Evolutionary conservation across 2,888 invertebrate species (phyloP).

Genomic region (Acronicta psi): DNA sequence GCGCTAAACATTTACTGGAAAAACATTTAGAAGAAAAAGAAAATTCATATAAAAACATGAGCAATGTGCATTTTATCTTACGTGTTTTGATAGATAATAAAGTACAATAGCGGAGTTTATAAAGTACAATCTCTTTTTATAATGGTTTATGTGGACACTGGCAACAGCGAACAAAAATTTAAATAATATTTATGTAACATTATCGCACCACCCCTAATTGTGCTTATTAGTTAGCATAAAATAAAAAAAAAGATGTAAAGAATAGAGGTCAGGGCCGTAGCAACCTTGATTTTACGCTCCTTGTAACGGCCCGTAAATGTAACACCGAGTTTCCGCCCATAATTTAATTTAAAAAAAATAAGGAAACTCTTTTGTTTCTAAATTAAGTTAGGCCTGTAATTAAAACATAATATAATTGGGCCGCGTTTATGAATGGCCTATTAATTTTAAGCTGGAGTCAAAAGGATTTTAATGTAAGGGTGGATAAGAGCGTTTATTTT

Average conservation of each 20-base stretch:
- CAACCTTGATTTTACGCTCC: conserved; percentile 51
- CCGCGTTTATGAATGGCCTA: conserved; percentile 67
- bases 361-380: conserved; percentile 56
- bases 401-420: conserved; percentile 70
- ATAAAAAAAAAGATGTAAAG: conserved; percentile 10
- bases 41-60: neutral
- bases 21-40: neutral
- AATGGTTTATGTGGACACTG: no score
- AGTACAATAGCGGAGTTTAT: no score
- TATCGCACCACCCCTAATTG: neutral
- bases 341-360: conserved; percentile 56
- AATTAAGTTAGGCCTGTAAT: conserved; percentile 63
- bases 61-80: neutral
- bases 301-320: conserved; percentile 45
- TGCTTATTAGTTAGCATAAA: conserved; percentile 12
- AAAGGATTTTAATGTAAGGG: conserved; percentile 70
- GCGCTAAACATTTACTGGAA: neutral
- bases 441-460: conserved; percentile 66
- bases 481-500: conserved; percentile 58
- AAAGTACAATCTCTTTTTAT: no score
- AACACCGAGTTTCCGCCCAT: conserved; percentile 44
- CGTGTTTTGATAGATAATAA: neutral
- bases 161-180: neutral
- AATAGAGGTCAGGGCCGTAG: conserved; percentile 41
- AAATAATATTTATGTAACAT: conserved; percentile 5